These are phyloP conservation scores for Stenurella melanura DNA, from an alignment of 2,888 invertebrate genomes.

Conservation along the genomic window DNA sequence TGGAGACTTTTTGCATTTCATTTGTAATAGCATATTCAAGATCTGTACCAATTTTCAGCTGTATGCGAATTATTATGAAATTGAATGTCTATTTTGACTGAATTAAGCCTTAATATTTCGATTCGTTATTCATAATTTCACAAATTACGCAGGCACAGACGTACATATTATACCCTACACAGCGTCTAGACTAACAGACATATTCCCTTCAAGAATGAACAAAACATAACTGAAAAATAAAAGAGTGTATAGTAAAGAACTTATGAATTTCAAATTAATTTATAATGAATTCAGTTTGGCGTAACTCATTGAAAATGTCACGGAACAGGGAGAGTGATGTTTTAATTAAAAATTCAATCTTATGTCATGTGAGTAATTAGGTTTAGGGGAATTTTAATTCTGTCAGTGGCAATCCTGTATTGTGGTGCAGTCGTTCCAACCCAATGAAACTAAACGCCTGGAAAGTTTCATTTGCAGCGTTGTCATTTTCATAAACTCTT, in stretches of 20 bases:
- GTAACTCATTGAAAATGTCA: conserved; percentile 45
- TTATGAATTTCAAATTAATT: conserved; percentile 44
- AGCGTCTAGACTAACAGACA: too few species aligned
- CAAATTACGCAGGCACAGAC: too few species aligned
- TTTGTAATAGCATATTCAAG: too few species aligned
- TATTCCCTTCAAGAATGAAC: not conserved
- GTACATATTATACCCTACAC: too few species aligned
- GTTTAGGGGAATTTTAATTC: conserved; percentile 59
- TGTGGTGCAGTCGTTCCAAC: conserved; percentile 28
- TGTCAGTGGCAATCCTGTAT: conserved; percentile 47
- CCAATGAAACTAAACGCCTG: conserved; percentile 40
- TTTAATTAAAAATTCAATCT: conserved; percentile 64
- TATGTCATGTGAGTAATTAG: conserved; percentile 61
- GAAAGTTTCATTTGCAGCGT: conserved; percentile 50
- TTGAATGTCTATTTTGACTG: too few species aligned
- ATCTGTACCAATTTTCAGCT: too few species aligned
- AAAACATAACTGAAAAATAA: conserved; percentile 18
- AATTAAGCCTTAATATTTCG: too few species aligned
- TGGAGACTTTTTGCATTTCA: too few species aligned
- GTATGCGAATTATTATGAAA: too few species aligned
- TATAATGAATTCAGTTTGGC: conserved; percentile 38
- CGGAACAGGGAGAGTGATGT: conserved; percentile 53
- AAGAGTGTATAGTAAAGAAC: not conserved
- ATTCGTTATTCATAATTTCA: too few species aligned
- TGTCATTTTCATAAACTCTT: conserved; percentile 52